phyloP scores from a whole-genome alignment of 2,888 invertebrate species.

The Leptothorax acervorum region DNA sequence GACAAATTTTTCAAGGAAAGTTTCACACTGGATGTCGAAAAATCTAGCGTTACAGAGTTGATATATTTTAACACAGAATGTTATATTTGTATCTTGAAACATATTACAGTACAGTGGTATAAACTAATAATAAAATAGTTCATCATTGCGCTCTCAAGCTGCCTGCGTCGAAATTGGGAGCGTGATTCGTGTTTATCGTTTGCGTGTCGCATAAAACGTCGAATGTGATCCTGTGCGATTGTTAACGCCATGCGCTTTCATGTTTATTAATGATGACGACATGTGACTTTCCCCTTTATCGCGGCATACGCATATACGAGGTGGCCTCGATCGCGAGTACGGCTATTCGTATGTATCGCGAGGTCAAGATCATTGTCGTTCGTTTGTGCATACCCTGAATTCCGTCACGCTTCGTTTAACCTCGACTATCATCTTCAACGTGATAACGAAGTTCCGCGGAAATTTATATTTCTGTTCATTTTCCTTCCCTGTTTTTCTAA shows the following conservation, averaged over 20 bases:
- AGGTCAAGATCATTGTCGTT: constrained; percentile 74
- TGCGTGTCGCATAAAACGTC: constrained; percentile 24
- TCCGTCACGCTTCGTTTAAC: constrained; percentile 53
- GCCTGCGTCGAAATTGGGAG: neutral
- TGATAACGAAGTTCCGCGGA: neutral
- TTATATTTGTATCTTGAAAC: neutral
- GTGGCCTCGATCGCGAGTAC: constrained; percentile 45
- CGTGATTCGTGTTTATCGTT: neutral
- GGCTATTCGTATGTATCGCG: constrained; percentile 56
- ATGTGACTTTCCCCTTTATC: constrained; percentile 48
- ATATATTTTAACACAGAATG: neutral
- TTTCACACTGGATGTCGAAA: neutral
- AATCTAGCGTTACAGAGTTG: neutral
- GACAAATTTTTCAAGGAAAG: neutral
- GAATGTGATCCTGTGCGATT: constrained; percentile 12
- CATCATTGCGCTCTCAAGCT: neutral
- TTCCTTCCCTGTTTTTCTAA: neutral
- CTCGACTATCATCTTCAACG: constrained; percentile 12
- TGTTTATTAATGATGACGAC: constrained; percentile 53
- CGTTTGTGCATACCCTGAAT: constrained; percentile 58
- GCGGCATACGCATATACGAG: constrained; percentile 44
- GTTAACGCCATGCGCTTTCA: constrained; percentile 45
- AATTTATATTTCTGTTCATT: neutral
- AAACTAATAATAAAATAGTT: neutral
- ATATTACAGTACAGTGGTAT: neutral